Evolutionary conservation across 2,888 invertebrate species (phyloP).

Genomic region (Anoplius nigerrimus): DNA sequence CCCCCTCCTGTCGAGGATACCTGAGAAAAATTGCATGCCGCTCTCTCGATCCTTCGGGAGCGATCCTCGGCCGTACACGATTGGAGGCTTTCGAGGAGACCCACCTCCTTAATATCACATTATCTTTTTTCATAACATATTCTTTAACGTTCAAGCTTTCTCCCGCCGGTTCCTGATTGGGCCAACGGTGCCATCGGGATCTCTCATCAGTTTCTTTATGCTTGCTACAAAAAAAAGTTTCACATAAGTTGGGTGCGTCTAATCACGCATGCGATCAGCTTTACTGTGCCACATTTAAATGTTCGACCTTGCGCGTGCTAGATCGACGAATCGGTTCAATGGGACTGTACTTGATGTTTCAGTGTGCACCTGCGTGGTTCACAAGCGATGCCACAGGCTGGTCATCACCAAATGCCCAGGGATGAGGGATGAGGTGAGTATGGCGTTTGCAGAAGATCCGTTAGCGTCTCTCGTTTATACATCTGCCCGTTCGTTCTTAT

Average conservation of each 20-base stretch:
- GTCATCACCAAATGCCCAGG: slow-evolving; percentile 99
- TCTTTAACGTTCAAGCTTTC: slow-evolving; percentile 37
- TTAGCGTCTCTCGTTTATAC: slow-evolving; percentile 9
- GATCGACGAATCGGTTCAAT: slow-evolving; percentile 6
- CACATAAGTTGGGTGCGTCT: slow-evolving; percentile 44
- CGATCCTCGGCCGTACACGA: too few relatives aligned
- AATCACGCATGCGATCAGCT: slow-evolving; percentile 62
- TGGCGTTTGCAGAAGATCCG: background rate
- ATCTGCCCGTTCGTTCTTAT: slow-evolving; percentile 24
- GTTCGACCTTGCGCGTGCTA: too few relatives aligned
- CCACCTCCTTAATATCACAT: background rate
- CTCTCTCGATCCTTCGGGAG: slow-evolving; percentile 17
- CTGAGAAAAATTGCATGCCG: slow-evolving; percentile 36
- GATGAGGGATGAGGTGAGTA: slow-evolving; percentile 89
- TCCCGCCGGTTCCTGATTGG: slow-evolving; percentile 17
- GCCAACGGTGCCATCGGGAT: slow-evolving; percentile 31
- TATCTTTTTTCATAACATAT: slow-evolving; percentile 28
- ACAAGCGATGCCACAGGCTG: slow-evolving; percentile 97
- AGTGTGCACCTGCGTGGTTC: slow-evolving; percentile 99
- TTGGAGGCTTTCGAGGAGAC: too few relatives aligned
- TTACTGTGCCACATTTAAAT: slow-evolving; percentile 55
- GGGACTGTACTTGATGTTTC: slow-evolving; percentile 67
- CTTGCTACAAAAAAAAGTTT: slow-evolving; percentile 31
- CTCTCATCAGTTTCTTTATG: slow-evolving; percentile 32
- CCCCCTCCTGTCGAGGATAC: too few relatives aligned